Percentiles rank a stretch among this genome's conserved stretches.
Conservation (phyloP, 2,888 invertebrate species). For the Neoscelio sp. region DNA sequence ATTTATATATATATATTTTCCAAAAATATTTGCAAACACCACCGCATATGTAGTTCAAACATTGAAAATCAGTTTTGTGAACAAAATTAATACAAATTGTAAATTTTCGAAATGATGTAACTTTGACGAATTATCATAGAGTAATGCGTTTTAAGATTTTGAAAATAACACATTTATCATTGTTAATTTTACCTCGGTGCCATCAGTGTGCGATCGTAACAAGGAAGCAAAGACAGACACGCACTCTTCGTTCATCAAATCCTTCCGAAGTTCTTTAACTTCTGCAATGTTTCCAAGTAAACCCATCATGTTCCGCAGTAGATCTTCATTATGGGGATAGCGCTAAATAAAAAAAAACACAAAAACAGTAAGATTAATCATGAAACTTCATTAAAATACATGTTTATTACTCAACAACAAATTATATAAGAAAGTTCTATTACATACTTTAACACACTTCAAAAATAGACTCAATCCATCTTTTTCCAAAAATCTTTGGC, state of each 20-base stretch:
- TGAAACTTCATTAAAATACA: too few relatives aligned
- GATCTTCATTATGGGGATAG: conserved; percentile 94
- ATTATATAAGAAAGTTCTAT: not conserved
- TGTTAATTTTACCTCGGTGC: conserved; percentile 93
- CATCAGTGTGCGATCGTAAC: conserved; percentile 93
- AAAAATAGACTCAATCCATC: conserved; percentile 96
- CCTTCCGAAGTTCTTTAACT: conserved; percentile 91
- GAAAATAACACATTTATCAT: conserved; percentile 9
- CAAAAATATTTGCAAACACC: too few relatives aligned
- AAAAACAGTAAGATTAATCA: not conserved
- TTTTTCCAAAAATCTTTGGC: conserved; percentile 93
- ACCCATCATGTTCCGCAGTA: conserved; percentile 99
- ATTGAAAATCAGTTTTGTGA: too few relatives aligned
- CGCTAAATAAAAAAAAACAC: conserved; percentile 84
- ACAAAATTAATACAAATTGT: too few relatives aligned
- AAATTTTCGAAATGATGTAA: not conserved
- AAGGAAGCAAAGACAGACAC: conserved; percentile 94
- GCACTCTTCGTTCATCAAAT: conserved; percentile 93
- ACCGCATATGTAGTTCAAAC: too few relatives aligned
- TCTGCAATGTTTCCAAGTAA: conserved; percentile 98
- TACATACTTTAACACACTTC: conserved; percentile 91
- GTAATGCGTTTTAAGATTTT: not conserved
- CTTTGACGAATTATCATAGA: not conserved
- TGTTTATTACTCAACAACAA: not conserved
- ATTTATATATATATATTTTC: not conserved